Evolutionary conservation across 2,113 vertebrate genomes (phyloP).

Genomic region (Crocuta crocuta): DNA sequence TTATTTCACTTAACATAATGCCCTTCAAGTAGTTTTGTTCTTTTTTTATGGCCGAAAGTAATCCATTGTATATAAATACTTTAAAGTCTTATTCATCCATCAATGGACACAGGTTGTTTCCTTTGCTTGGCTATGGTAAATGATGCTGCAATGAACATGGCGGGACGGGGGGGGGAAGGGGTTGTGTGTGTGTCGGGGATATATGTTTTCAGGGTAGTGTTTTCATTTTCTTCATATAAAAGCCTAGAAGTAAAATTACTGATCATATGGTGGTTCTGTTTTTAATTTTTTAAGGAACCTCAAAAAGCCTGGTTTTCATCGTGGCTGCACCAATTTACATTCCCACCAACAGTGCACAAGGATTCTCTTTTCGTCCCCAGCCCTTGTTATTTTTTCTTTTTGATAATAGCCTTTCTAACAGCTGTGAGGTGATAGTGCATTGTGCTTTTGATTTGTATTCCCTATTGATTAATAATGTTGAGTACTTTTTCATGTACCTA

Average conservation of each 20-base stretch:
- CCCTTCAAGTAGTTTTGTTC: neutral
- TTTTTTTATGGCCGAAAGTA: neutral
- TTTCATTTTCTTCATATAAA: neutral
- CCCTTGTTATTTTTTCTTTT: neutral
- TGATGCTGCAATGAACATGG: neutral
- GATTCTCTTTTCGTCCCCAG: neutral
- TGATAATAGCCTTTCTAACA: neutral
- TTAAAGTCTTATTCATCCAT: neutral
- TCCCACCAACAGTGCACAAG: neutral
- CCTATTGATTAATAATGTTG: neutral
- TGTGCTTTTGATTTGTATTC: neutral
- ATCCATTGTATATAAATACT: neutral
- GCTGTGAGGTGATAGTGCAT: neutral
- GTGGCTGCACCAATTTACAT: neutral
- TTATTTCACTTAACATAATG: neutral
- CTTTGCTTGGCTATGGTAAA: neutral
- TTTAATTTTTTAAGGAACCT: neutral
- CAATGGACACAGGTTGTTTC: neutral
- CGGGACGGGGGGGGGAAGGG: neutral
- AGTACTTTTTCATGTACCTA: neutral
- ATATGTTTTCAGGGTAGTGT: neutral
- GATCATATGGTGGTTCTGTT: neutral
- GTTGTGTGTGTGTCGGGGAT: neutral
- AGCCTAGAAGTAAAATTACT: neutral
- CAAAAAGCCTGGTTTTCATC: neutral